These are phyloP conservation scores for Saccopteryx leptura DNA, from an alignment of 2,113 vertebrate genomes.

Conservation along the genomic window DNA sequence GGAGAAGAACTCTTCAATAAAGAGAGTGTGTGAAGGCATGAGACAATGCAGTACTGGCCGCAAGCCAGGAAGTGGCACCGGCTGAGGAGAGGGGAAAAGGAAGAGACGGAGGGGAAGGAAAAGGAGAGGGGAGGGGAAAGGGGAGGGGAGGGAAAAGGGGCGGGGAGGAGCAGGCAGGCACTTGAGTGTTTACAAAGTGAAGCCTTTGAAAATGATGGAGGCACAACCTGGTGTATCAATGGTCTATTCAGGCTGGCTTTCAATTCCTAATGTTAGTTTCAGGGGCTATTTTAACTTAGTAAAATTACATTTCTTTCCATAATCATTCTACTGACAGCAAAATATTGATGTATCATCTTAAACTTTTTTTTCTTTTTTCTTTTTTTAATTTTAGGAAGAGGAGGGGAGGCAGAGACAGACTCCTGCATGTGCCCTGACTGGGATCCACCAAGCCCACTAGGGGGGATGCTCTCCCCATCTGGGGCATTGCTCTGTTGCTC, in stretches of 20 bases:
- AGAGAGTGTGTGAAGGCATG: accelerated
- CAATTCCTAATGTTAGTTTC: neutral
- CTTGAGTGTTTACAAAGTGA: neutral
- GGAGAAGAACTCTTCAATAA: neutral
- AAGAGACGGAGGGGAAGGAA: neutral
- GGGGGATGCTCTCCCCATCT: no score
- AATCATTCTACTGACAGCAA: neutral
- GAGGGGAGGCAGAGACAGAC: no score
- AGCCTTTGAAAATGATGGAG: neutral
- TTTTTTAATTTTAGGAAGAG: no score
- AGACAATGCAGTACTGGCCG: neutral
- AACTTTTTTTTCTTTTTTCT: neutral
- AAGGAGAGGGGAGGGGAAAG: neutral
- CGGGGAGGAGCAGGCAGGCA: neutral
- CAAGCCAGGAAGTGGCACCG: neutral
- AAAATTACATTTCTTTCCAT: neutral
- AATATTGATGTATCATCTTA: neutral
- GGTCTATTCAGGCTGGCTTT: neutral
- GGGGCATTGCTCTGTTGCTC: no score
- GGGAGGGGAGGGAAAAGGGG: no score
- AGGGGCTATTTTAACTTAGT: neutral
- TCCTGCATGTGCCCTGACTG: no score
- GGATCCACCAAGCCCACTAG: no score
- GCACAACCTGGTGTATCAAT: neutral
- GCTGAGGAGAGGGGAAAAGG: neutral